Evolutionary conservation across 2,113 vertebrate species (phyloP).

Genomic region (Colossoma macropomum): DNA sequence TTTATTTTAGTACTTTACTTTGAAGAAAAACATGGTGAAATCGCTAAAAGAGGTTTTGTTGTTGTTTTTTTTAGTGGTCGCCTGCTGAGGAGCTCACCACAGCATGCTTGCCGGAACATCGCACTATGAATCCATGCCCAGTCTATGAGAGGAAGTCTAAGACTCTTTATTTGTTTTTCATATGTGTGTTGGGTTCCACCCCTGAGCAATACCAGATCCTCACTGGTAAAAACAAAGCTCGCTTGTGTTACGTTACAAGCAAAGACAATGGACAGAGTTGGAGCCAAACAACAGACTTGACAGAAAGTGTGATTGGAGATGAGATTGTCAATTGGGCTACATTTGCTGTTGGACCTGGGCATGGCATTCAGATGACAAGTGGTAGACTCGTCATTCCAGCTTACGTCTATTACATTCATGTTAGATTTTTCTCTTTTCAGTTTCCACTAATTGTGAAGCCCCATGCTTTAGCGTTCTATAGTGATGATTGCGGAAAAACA

Average conservation of each 20-base stretch:
- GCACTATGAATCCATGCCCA: constrained; percentile 83
- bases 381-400: constrained; percentile 88
- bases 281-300: constrained; percentile 83
- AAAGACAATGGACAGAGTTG: constrained; percentile 84
- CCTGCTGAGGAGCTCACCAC: constrained; percentile 67
- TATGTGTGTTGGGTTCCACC: constrained; percentile 78
- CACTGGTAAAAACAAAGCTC: constrained; percentile 84
- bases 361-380: constrained; percentile 84
- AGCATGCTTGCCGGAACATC: constrained; percentile 69
- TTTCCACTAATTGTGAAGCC: constrained; percentile 67
- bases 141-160: constrained; percentile 76
- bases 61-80: constrained; percentile 69
- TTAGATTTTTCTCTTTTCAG: constrained; percentile 63
- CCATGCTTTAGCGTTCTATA: constrained; percentile 85
- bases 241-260: constrained; percentile 87
- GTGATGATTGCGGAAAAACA: constrained; percentile 81
- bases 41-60: neutral
- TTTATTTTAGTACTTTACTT: neutral
- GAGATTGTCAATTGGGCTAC: constrained; percentile 86
- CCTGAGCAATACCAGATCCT: constrained; percentile 83
- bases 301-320: constrained; percentile 81
- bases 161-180: constrained; percentile 87
- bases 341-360: constrained; percentile 91
- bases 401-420: constrained; percentile 81
- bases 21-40: neutral